Base-by-base conservation (phyloP, 2,797 vertebrate species). In the Gobio occitaniae region DNA sequence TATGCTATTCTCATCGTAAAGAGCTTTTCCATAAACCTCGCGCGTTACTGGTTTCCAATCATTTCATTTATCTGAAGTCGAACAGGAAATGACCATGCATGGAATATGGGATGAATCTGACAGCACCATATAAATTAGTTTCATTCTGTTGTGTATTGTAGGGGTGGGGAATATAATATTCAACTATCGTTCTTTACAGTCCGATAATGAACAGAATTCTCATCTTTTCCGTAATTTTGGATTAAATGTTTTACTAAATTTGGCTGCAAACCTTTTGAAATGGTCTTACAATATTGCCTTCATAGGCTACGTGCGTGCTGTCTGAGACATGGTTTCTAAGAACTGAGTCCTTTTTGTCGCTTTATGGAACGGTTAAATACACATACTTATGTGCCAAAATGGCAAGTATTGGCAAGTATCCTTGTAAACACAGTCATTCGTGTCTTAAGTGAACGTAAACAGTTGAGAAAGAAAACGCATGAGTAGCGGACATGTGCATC, bases 21-120 rank as follows among this genome's bases (percentile, higher is more conserved):
- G 13, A 54, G 63, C 48, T 78, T 78, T 78, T 59, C 54, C n/a
- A 44, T 36, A 78, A 78, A 52, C 50, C 25, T 74, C 7, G 4
- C 25, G 48, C 59, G n/a, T 61, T 74, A 38, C 4, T 70, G 21
- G 6, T 16, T n/a, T 77, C 3, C 75, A 75, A 6, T 36, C 8
- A 38, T 81, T 71, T 56, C 0, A 59, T 59, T 71, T 32, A 50
- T 41, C 69, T 47, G 56, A 78, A 47, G 38, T 38, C 25, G 10
- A 82, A 63, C 41, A 48, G 38, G 38, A 48, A 48, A 59, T 36
- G 13, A 19, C 25, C 68, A 71, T 36, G 7, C 19, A 70, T 21
- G n/a, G 32, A 71, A 17, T 41, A 15, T 71, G n/a, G 19, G n/a
- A 70, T 52, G 25, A 66, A 66, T 36, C 41, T 66, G 54, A 65